phyloP scores from a whole-genome alignment of 2,113 vertebrate species.

The Lates calcarifer region DNA sequence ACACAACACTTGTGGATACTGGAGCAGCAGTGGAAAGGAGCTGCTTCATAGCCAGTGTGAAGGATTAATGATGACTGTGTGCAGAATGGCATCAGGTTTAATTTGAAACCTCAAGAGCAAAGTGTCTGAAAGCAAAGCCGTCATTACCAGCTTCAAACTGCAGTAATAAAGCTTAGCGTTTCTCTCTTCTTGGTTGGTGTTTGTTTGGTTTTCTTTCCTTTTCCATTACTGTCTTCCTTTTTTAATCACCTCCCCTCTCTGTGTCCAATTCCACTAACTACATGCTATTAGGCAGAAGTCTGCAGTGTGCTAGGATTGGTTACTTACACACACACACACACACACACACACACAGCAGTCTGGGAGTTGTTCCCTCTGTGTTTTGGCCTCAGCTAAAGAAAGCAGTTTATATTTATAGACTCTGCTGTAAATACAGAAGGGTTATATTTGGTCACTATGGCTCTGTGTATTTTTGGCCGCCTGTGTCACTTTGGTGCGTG shows the following conservation, averaged over 20 bases:
- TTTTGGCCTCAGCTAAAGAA: slow-evolving; percentile 70
- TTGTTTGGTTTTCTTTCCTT: neutral
- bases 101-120: neutral
- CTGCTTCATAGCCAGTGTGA: no score
- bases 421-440: slow-evolving; percentile 70
- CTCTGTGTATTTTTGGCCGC: slow-evolving; percentile 68
- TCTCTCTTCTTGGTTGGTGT: neutral
- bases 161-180: neutral
- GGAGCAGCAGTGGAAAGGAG: no score
- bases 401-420: slow-evolving; percentile 75
- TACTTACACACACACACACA: slow-evolving; percentile 36
- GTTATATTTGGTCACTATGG: slow-evolving; percentile 75
- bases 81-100: neutral
- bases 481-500: slow-evolving; percentile 60
- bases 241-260: slow-evolving; percentile 3
- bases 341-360: slow-evolving; percentile 7
- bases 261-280: slow-evolving; percentile 40
- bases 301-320: slow-evolving; percentile 18
- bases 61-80: no score
- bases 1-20: no score
- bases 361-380: slow-evolving; percentile 64
- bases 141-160: neutral
- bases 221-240: neutral
- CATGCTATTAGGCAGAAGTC: slow-evolving; percentile 39
- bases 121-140: neutral